Evolutionary conservation across 2,113 vertebrate genomes (phyloP).

Genomic region (Phrynocephalus versicolor): DNA sequence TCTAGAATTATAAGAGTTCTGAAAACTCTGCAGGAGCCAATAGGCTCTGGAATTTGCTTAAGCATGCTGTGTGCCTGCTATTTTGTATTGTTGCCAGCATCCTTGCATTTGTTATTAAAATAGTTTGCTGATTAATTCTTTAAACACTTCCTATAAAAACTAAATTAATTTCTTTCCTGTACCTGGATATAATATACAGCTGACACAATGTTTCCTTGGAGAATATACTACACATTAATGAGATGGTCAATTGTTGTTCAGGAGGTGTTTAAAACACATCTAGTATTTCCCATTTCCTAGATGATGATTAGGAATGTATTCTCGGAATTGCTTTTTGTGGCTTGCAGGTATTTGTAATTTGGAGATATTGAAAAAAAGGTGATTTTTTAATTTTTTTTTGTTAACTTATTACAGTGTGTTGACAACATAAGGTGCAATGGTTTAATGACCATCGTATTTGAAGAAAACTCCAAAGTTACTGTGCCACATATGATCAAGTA

Average conservation of each 20-base stretch:
- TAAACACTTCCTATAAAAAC: not conserved
- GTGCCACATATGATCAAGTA: slow-evolving; percentile 99
- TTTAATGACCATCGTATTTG: slow-evolving; percentile 98
- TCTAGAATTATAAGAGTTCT: too few species aligned
- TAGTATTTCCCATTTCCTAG: not conserved
- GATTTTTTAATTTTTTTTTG: too few species aligned
- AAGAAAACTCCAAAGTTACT: slow-evolving; percentile 98
- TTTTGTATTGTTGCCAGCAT: not conserved
- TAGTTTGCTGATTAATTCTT: too few species aligned
- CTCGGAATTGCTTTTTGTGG: not conserved
- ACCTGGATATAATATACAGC: not conserved
- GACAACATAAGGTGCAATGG: slow-evolving; percentile 99
- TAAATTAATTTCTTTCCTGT: not conserved
- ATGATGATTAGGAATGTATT: slow-evolving; percentile 9
- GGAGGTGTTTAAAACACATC: not conserved
- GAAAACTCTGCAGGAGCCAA: not conserved
- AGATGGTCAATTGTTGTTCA: not conserved
- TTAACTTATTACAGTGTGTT: slow-evolving; percentile 84
- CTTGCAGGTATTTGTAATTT: not conserved
- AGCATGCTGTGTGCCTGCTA: not conserved
- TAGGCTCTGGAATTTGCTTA: not conserved
- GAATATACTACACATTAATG: not conserved
- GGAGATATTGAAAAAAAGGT: too few species aligned
- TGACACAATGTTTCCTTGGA: not conserved
- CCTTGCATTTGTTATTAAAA: too few species aligned